Evolutionary conservation across 1,140 invertebrate species (phyloP).

Genomic region (Aphis craccivora): DNA sequence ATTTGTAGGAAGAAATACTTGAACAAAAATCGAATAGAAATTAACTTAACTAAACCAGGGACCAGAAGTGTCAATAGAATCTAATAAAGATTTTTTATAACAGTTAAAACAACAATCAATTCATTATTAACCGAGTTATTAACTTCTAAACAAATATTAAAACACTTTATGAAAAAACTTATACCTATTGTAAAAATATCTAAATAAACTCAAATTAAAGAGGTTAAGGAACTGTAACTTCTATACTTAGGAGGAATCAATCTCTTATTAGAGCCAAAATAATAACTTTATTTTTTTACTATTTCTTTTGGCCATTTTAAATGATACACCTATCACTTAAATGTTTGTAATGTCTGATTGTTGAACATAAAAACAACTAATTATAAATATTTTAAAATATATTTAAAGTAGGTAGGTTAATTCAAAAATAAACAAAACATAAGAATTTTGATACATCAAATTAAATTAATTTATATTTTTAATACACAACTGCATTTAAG

Average conservation of each 20-base stretch:
- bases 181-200: neutral
- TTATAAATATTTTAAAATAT: neutral
- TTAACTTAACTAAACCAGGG: neutral
- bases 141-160: neutral
- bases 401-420: neutral
- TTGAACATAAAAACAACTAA: neutral
- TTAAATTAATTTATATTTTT: neutral
- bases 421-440: neutral
- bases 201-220: neutral
- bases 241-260: neutral
- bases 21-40: neutral
- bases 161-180: neutral
- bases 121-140: too few species aligned
- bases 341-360: neutral
- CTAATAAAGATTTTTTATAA: neutral
- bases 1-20: too few species aligned
- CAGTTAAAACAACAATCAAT: neutral
- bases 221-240: neutral
- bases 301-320: neutral
- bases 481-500: neutral
- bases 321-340: neutral
- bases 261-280: neutral
- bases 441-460: neutral
- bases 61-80: neutral
- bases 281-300: neutral